phyloP scores from a whole-genome alignment of 2,888 invertebrate species.

The Sipunculus nudus region DNA sequence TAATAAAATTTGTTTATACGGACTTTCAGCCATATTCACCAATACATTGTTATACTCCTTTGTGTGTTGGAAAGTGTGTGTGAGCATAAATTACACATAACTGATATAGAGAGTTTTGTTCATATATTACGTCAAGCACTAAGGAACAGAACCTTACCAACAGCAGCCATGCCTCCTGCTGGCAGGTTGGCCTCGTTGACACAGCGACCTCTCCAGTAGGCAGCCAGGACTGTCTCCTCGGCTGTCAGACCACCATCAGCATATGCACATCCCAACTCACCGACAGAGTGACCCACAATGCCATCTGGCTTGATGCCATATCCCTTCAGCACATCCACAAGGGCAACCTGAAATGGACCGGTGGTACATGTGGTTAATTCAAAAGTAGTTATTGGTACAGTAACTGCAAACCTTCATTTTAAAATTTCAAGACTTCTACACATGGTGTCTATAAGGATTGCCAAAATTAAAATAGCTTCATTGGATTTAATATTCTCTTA shows the following conservation, averaged over 20 bases:
- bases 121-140: no score
- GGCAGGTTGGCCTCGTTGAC: conserved; percentile 62
- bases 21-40: no score
- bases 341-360: conserved; percentile 74
- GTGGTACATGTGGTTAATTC: background rate
- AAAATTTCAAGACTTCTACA: background rate
- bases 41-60: no score
- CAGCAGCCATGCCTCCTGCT: conserved; percentile 65
- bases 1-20: no score
- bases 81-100: no score
- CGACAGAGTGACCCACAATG: conserved; percentile 95
- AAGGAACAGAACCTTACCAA: conserved; percentile 61
- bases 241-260: conserved; percentile 94
- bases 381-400: no score
- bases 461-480: background rate
- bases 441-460: background rate
- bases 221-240: conserved; percentile 92
- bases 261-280: conserved; percentile 94
- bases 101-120: no score
- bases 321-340: conserved; percentile 85
- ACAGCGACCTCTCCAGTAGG: conserved; percentile 81
- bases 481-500: background rate
- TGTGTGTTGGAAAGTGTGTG: no score
- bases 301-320: conserved; percentile 87
- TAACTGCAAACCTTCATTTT: background rate